Evolutionary conservation across 2,888 invertebrate genomes (phyloP).

Genomic region (Aphidoletes aphidimyza): DNA sequence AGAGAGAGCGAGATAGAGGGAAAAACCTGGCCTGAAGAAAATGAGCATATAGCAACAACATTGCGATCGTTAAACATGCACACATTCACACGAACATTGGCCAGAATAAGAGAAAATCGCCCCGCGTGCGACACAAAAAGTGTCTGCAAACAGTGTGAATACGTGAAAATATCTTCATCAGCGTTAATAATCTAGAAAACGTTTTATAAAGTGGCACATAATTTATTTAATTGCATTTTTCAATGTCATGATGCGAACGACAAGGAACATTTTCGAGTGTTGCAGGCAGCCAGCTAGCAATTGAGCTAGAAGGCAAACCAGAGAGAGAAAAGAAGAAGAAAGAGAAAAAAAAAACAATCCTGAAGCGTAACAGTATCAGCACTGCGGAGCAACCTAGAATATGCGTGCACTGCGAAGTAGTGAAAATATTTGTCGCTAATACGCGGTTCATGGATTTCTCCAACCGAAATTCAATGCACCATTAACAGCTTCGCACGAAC

Average conservation of each 20-base stretch:
- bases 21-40: conserved; percentile 4
- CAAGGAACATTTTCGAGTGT: conserved; percentile 30
- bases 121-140: background rate
- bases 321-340: background rate
- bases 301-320: background rate
- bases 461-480: background rate
- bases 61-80: background rate
- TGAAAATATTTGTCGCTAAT: conserved; percentile 31
- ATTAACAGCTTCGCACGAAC: conserved; percentile 9
- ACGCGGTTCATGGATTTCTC: conserved; percentile 12
- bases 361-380: background rate
- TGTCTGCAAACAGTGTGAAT: background rate
- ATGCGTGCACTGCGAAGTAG: background rate
- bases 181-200: conserved; percentile 52
- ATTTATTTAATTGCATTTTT: conserved; percentile 53
- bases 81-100: background rate
- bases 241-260: conserved; percentile 39
- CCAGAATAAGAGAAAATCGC: background rate
- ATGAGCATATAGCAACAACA: background rate
- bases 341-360: background rate
- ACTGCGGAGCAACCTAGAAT: background rate
- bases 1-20: background rate
- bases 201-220: conserved; percentile 53
- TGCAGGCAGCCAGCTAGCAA: background rate
- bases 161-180: conserved; percentile 54